phyloP scores from a whole-genome alignment of 1,140 invertebrate genomes.

The Archivesica marissinica region DNA sequence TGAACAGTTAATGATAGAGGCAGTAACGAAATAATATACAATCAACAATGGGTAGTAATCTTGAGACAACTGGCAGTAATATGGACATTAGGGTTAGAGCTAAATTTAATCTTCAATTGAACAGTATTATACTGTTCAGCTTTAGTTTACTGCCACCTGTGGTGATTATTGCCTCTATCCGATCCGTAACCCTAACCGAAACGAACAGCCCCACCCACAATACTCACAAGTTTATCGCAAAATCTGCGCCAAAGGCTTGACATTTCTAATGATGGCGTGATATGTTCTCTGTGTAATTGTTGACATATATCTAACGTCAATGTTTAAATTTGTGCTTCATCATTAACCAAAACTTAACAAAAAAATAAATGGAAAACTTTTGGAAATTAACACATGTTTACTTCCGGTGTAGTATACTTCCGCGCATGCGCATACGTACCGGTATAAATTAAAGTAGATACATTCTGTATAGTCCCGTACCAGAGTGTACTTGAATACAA shows the following conservation, averaged over 20 bases:
- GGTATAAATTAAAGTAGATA: too few relatives aligned
- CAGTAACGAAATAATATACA: not conserved
- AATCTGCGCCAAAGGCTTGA: not conserved
- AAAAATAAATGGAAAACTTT: not conserved
- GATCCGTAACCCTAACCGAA: not conserved
- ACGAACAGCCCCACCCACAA: not conserved
- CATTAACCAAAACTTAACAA: not conserved
- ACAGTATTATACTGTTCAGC: not conserved
- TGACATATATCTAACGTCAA: not conserved
- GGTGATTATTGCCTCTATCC: not conserved
- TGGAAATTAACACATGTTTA: slow-evolving; percentile 7
- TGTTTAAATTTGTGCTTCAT: not conserved
- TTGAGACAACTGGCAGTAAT: not conserved
- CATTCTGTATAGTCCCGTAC: too few relatives aligned
- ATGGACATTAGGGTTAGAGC: not conserved
- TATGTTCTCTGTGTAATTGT: not conserved
- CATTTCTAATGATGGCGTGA: not conserved
- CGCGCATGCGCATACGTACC: too few relatives aligned
- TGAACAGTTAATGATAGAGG: too few relatives aligned
- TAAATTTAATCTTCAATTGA: not conserved
- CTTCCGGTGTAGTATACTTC: too few relatives aligned
- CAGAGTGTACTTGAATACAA: too few relatives aligned
- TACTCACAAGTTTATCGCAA: slow-evolving; percentile 5
- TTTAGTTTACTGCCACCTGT: not conserved
- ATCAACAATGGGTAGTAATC: not conserved